Conservation (phyloP, 1,140 invertebrate species). For the Aporrectodea caliginosa region DNA sequence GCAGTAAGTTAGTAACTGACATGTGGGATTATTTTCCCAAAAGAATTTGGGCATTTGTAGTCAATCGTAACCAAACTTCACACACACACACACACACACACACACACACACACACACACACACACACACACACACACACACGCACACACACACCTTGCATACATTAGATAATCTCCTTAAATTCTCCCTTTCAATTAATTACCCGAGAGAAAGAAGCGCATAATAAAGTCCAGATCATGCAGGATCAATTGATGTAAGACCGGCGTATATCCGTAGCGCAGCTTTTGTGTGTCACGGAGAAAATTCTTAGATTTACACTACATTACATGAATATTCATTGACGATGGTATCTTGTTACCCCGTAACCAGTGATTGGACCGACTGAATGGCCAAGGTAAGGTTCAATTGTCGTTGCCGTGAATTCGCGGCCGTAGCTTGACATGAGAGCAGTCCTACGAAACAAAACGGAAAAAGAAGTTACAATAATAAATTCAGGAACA, state of each 20-base stretch:
- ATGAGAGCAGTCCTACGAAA: no score
- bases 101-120: no score
- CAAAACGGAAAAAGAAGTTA: no score
- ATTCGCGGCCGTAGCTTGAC: no score
- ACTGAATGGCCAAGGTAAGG: constrained; percentile 92
- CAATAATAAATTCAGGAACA: no score
- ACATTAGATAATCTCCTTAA: background rate
- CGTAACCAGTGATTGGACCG: constrained; percentile 90
- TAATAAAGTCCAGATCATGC: background rate
- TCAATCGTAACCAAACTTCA: no score
- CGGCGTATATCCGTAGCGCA: constrained; percentile 9
- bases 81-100: no score
- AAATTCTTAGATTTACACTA: constrained; percentile 15
- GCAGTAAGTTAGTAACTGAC: background rate
- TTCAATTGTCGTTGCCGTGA: no score
- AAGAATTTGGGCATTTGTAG: background rate
- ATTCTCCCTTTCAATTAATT: background rate
- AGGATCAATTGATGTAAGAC: background rate
- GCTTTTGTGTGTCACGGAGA: no score
- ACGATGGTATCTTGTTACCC: constrained; percentile 64
- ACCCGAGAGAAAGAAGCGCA: background rate
- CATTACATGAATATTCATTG: background rate
- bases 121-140: no score
- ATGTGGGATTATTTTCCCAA: background rate
- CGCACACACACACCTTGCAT: no score